phyloP scores from a whole-genome alignment of 2,888 invertebrate species.

The Balanococcus diminutus region DNA sequence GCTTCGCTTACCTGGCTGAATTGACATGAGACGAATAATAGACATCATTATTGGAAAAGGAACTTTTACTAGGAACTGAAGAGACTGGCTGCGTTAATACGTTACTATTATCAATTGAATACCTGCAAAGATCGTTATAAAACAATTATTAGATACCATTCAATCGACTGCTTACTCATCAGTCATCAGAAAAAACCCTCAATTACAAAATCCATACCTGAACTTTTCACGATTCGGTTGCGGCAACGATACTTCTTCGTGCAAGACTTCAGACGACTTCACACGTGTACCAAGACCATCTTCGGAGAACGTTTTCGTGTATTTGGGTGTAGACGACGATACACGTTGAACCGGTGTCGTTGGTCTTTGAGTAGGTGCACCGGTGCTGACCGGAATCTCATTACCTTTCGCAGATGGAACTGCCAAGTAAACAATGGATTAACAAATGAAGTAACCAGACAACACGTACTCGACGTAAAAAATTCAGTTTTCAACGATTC shows the following conservation, averaged over 20 bases:
- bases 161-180: too few relatives aligned
- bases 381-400: constrained; percentile 46
- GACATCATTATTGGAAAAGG: constrained; percentile 18
- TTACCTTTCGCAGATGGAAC: constrained; percentile 44
- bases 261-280: constrained; percentile 21
- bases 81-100: neutral
- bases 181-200: neutral
- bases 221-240: constrained; percentile 33
- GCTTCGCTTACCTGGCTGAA: neutral
- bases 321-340: constrained; percentile 32
- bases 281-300: neutral
- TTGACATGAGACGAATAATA: constrained; percentile 7
- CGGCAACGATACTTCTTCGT: neutral
- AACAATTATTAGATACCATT: too few relatives aligned
- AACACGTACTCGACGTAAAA: too few relatives aligned
- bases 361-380: constrained; percentile 32
- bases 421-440: neutral
- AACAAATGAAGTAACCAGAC: neutral
- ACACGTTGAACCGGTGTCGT: constrained; percentile 36
- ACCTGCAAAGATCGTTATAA: too few relatives aligned
- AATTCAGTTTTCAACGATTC: neutral
- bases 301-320: constrained; percentile 31
- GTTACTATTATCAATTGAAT: neutral
- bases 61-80: constrained; percentile 40
- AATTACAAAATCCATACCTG: neutral